These are phyloP conservation scores for Musca domestica DNA, from an alignment of 1,140 invertebrate genomes.

Conservation along the genomic window DNA sequence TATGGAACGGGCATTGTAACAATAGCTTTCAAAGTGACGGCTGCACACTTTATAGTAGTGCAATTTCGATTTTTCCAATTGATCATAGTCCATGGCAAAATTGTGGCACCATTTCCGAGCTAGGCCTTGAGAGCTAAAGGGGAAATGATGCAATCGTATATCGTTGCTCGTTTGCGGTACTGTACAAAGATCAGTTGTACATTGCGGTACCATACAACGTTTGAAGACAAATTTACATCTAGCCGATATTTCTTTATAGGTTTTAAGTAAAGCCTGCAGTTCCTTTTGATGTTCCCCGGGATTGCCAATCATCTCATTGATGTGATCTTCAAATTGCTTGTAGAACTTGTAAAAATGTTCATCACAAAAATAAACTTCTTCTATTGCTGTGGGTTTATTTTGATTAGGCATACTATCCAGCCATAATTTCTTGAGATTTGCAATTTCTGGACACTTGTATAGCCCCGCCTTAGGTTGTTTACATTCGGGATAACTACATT, in stretches of 20 bases:
- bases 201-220: neutral
- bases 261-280: neutral
- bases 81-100: neutral
- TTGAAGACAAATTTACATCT: too few species aligned
- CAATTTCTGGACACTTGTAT: too few species aligned
- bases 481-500: too few species aligned
- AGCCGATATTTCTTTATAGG: neutral
- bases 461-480: too few species aligned
- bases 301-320: neutral
- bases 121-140: neutral
- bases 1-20: neutral
- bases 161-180: too few species aligned
- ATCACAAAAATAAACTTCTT: neutral
- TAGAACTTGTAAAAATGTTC: neutral
- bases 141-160: too few species aligned
- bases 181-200: neutral
- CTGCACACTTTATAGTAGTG: slow-evolving; percentile 8
- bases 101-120: neutral
- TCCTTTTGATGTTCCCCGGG: neutral
- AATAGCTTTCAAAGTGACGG: slow-evolving; percentile 16
- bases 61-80: neutral
- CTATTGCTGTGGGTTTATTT: neutral
- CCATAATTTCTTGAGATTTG: too few species aligned
- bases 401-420: too few species aligned
- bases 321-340: too few species aligned